phyloP scores from a whole-genome alignment of 2,888 invertebrate genomes.

The Hydriomena furcata region DNA sequence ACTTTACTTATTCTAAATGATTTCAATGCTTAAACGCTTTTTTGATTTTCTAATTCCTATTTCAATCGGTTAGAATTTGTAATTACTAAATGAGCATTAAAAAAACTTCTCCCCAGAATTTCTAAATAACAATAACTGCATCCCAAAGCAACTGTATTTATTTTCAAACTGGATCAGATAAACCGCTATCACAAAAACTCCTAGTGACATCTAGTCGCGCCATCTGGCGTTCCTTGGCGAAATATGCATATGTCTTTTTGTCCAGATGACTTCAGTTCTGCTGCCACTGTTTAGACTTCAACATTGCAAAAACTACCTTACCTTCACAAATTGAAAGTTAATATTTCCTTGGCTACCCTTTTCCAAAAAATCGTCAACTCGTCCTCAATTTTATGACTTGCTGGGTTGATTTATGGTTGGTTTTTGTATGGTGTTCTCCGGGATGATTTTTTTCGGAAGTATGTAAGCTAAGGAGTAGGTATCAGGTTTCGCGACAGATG shows the following conservation, averaged over 20 bases:
- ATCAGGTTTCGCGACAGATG: constrained; percentile 80
- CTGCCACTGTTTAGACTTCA: constrained; percentile 36
- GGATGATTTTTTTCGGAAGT: constrained; percentile 66
- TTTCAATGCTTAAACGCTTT: too few relatives aligned
- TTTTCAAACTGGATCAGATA: constrained; percentile 52
- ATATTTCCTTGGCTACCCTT: constrained; percentile 1
- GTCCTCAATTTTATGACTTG: constrained; percentile 26
- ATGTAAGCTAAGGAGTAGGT: constrained; percentile 69
- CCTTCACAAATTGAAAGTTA: constrained; percentile 11
- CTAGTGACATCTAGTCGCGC: constrained; percentile 56
- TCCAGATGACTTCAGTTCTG: constrained; percentile 63
- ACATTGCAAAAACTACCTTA: constrained; percentile 20
- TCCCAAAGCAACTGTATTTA: constrained; percentile 37
- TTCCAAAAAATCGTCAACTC: background rate
- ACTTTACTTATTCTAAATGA: too few relatives aligned
- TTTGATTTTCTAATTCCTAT: too few relatives aligned
- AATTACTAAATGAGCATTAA: too few relatives aligned
- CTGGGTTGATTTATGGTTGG: constrained; percentile 36
- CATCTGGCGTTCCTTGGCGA: constrained; percentile 69
- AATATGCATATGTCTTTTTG: constrained; percentile 72
- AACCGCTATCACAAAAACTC: constrained; percentile 62
- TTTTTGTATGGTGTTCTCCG: constrained; percentile 36
- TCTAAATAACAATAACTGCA: constrained; percentile 8
- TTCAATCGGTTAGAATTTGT: too few relatives aligned
- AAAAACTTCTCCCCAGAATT: background rate